A percentile compares a stretch with the other conserved stretches of the same genome.
Conservation (phyloP, 2,797 vertebrate species). For the Potorous gilbertii region DNA sequence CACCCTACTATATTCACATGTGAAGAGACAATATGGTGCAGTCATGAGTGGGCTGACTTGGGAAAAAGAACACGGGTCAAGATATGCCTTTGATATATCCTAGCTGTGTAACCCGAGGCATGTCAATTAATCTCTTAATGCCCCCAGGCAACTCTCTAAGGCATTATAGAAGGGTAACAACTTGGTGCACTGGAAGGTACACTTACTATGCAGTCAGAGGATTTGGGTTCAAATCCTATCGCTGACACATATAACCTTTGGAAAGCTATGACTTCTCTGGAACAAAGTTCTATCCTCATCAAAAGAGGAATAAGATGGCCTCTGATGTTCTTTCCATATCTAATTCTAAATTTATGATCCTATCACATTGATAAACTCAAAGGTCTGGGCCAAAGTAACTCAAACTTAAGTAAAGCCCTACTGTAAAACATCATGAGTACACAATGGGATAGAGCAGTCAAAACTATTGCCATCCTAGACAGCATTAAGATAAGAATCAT, state of each 20-base stretch:
- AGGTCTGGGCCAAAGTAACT: background rate
- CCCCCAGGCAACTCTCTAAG: background rate
- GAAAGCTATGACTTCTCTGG: background rate
- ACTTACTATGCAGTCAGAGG: background rate
- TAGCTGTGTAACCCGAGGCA: background rate
- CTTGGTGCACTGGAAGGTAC: background rate
- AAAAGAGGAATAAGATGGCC: background rate
- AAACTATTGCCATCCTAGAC: background rate
- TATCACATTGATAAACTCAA: background rate
- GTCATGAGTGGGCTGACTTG: background rate
- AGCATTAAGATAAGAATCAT: background rate
- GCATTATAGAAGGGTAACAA: background rate
- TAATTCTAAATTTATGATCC: background rate
- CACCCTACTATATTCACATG: background rate
- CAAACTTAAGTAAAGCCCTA: background rate
- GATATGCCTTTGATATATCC: background rate
- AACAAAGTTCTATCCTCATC: background rate
- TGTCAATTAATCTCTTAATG: background rate
- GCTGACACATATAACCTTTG: no score
- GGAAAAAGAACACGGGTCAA: background rate
- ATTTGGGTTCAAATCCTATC: background rate
- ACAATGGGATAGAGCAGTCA: background rate
- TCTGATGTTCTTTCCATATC: background rate
- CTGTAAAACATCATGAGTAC: background rate
- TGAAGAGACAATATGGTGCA: background rate